phyloP scores from a whole-genome alignment of 2,797 vertebrate genomes.

The Todus mexicanus region DNA sequence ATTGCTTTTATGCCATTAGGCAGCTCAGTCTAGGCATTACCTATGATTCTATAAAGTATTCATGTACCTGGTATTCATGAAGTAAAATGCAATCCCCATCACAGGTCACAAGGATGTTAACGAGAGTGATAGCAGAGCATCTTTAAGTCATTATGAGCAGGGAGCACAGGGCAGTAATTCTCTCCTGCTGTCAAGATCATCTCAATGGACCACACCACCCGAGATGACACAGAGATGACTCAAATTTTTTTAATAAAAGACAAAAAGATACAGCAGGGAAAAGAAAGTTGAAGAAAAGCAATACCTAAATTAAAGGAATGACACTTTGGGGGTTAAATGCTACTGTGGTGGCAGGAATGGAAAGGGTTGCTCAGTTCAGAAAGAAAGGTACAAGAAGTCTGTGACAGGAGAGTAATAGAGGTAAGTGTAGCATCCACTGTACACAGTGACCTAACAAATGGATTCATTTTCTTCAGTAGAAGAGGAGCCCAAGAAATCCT shows the following conservation, averaged over 20 bases:
- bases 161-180: neutral
- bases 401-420: neutral
- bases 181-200: neutral
- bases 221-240: neutral
- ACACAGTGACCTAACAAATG: neutral
- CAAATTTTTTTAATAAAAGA: neutral
- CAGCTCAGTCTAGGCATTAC: neutral
- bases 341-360: neutral
- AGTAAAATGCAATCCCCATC: neutral
- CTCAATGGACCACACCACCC: neutral
- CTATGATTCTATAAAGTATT: neutral
- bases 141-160: neutral
- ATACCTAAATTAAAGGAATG: neutral
- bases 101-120: neutral
- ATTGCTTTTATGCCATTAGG: neutral
- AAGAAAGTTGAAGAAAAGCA: neutral
- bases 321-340: neutral
- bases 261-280: neutral
- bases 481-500: neutral
- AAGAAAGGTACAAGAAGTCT: neutral
- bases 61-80: neutral
- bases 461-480: neutral
- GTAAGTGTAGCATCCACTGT: accelerated
- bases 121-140: neutral
- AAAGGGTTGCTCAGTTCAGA: neutral